Conservation (phyloP, 2,113 vertebrate species). For the Perca fluviatilis region DNA sequence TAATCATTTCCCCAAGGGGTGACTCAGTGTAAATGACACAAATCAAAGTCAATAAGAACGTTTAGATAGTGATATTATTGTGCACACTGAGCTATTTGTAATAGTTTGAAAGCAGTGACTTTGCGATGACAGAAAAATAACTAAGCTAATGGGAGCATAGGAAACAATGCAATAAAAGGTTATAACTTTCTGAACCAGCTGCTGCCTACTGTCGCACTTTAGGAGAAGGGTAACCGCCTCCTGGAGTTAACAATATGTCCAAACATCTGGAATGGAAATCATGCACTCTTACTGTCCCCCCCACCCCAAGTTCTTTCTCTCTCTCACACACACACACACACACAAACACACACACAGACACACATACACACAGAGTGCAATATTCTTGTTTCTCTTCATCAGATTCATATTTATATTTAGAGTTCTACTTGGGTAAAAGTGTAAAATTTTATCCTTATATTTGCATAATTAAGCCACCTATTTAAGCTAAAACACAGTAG, state of each 20-base stretch:
- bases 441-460: not conserved
- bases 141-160: slow-evolving; percentile 35
- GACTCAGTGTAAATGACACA: slow-evolving; percentile 55
- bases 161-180: slow-evolving; percentile 73
- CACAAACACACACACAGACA: not conserved
- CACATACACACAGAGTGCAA: not conserved
- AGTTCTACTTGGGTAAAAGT: not conserved
- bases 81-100: slow-evolving; percentile 48
- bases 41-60: slow-evolving; percentile 58
- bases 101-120: slow-evolving; percentile 63
- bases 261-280: slow-evolving; percentile 77
- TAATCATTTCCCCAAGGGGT: slow-evolving; percentile 43
- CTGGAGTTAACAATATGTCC: slow-evolving; percentile 76
- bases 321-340: not conserved
- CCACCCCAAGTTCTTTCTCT: not conserved
- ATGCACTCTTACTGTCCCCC: slow-evolving; percentile 29
- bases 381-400: not conserved
- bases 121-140: slow-evolving; percentile 49
- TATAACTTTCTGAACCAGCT: slow-evolving; percentile 68
- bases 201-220: slow-evolving; percentile 65
- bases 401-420: not conserved
- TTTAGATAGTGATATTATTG: slow-evolving; percentile 53
- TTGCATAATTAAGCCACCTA: not conserved
- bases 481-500: not conserved
- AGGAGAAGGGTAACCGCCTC: slow-evolving; percentile 64